Evolutionary conservation across 2,113 vertebrate genomes (phyloP).

Genomic region (Percina caprodes): DNA sequence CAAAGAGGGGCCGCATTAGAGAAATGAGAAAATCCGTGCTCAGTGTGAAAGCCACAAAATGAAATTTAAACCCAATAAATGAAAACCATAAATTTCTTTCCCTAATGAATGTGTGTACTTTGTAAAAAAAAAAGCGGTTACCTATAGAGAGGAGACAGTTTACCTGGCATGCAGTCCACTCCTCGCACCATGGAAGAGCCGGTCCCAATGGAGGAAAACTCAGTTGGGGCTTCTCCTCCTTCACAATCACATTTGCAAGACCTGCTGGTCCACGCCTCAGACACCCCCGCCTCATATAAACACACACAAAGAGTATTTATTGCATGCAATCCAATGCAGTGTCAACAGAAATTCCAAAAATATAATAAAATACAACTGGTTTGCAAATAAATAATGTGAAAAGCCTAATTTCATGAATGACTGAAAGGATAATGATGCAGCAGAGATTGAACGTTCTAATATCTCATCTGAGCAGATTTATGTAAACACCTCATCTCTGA

Average conservation of each 20-base stretch:
- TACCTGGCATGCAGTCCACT: constrained; percentile 93
- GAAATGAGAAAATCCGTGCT: not conserved
- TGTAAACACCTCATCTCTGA: constrained; percentile 2
- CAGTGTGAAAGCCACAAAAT: not conserved
- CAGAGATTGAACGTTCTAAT: not conserved
- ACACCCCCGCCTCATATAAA: constrained; percentile 51
- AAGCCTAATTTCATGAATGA: not conserved
- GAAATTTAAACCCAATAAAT: not conserved
- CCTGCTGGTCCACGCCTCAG: constrained; percentile 88
- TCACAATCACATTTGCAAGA: constrained; percentile 93
- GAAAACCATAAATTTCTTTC: not conserved
- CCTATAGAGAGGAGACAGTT: not conserved
- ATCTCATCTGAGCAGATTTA: not conserved
- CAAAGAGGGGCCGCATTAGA: not conserved
- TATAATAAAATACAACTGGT: not conserved
- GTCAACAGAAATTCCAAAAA: not conserved
- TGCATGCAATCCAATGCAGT: not conserved
- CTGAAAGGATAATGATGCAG: not conserved
- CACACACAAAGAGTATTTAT: constrained; percentile 15
- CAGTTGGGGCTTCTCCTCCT: constrained; percentile 76
- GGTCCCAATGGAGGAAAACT: constrained; percentile 74
- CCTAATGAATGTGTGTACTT: not conserved
- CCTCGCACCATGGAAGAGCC: constrained; percentile 70
- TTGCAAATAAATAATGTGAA: not conserved
- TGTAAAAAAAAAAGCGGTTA: not conserved